Evolutionary conservation across 2,113 vertebrate species (phyloP), one percentile per base, ranked within the genome.

Genomic region (Lophochroa leadbeateri): DNA sequence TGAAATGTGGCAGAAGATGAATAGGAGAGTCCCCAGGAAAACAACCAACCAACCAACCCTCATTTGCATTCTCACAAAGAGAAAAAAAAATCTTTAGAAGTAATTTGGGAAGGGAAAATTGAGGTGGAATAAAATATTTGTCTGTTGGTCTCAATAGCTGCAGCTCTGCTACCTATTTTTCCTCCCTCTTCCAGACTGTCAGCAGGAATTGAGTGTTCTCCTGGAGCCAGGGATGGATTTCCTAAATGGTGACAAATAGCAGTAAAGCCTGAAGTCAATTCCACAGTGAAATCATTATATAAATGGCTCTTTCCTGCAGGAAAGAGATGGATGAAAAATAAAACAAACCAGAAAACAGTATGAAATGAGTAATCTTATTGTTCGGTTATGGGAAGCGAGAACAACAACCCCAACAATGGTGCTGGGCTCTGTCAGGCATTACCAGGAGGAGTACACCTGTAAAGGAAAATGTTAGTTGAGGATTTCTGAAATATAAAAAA

Each of bases 211-310:
- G 90, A 88, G 46, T 55, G n/a, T 91, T 93, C 75, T 88, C 43
- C 75, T 81, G 68, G 88, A 93, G 82, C 71, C 68, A 95, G 41
- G 50, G 79, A 75, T 96, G 76, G 92, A 92, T 93, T 96, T 96
- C 90, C 94, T 92, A 90, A 86, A 91, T 44, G 82, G 71, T 93
- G 85, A 95, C 88, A 93, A 94, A 94, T 31, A 90, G 68, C 79
- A 93, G 49, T 67, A 90, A 94, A 88, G 43, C 63, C 79, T 77
- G 37, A 93, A 94, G 85, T 88, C 53, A 90, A 69, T 77, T 95
- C 63, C 67, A 94, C 11, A 12, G 28, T 82, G 77, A 94, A 91
- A 80, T 90, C 74, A 71, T 88, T 80, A 77, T 39, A 74, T 75
- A 88, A 96, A 90, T 94, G 58, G n/a, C 25, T 93, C 71, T 67